Evolutionary conservation across 2,113 vertebrate species (phyloP).

Genomic region (Procapra przewalskii): DNA sequence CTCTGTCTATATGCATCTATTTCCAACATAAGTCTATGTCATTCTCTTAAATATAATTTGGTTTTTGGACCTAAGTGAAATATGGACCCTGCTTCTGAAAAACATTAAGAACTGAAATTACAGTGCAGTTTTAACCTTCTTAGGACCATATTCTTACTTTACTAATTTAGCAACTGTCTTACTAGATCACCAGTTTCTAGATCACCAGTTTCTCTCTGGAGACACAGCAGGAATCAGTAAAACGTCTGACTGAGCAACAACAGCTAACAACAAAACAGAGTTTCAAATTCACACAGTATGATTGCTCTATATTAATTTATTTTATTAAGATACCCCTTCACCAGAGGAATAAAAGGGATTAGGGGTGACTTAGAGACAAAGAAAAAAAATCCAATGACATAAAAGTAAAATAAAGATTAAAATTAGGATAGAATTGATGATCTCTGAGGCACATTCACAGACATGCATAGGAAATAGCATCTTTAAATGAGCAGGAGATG

Average conservation of each 20-base stretch:
- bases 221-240: background rate
- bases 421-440: background rate
- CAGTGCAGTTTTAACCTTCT: background rate
- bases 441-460: background rate
- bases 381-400: background rate
- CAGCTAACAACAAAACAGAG: background rate
- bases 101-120: background rate
- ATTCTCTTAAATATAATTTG: background rate
- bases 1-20: background rate
- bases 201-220: background rate
- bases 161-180: background rate
- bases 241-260: background rate
- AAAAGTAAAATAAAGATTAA: background rate
- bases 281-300: background rate
- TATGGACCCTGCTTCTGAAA: background rate
- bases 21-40: background rate
- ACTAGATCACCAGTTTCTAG: background rate
- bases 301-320: background rate
- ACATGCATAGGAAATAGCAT: background rate
- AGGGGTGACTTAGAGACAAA: background rate
- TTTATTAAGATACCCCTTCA: background rate
- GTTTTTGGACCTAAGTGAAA: background rate
- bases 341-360: background rate
- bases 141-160: background rate
- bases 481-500: background rate